Percentiles rank a stretch among this genome's conserved stretches.
Evolutionary conservation across 2,797 vertebrate genomes (phyloP).

Genomic region (Loriculus beryllinus): DNA sequence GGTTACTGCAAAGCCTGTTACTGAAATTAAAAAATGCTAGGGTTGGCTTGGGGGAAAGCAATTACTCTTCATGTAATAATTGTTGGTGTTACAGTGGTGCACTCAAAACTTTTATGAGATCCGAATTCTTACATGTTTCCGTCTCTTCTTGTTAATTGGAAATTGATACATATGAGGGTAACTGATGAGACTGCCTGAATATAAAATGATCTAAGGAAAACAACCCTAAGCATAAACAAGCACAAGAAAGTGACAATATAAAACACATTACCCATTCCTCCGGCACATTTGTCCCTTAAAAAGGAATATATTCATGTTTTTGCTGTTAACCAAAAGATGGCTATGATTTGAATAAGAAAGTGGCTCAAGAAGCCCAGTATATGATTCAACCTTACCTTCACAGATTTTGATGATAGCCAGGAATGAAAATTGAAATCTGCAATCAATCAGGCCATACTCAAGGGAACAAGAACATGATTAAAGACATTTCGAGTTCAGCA

Average conservation of each 20-base stretch:
- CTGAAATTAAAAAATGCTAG: neutral
- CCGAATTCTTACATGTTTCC: neutral
- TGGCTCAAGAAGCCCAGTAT: neutral
- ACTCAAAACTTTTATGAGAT: neutral
- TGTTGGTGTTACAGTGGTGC: neutral
- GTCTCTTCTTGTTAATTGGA: slow-evolving; percentile 18
- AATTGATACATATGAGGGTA: slow-evolving; percentile 5
- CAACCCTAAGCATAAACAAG: slow-evolving; percentile 39
- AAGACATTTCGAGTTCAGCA: neutral
- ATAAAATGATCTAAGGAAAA: slow-evolving; percentile 31
- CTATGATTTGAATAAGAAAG: slow-evolving; percentile 39
- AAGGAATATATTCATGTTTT: slow-evolving; percentile 10
- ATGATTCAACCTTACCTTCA: neutral
- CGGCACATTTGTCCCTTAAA: neutral
- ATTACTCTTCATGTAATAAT: neutral
- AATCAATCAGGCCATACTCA: slow-evolving; percentile 23
- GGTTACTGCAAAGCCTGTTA: neutral
- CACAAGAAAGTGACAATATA: neutral
- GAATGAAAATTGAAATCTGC: slow-evolving; percentile 28
- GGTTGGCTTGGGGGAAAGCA: neutral
- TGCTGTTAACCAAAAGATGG: slow-evolving; percentile 2
- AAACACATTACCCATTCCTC: neutral
- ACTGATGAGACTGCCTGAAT: neutral
- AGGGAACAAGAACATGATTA: slow-evolving; percentile 18
- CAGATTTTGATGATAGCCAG: slow-evolving; percentile 36